phyloP scores from a whole-genome alignment of 2,113 vertebrate genomes.

The Lycocorax pyrrhopterus region DNA sequence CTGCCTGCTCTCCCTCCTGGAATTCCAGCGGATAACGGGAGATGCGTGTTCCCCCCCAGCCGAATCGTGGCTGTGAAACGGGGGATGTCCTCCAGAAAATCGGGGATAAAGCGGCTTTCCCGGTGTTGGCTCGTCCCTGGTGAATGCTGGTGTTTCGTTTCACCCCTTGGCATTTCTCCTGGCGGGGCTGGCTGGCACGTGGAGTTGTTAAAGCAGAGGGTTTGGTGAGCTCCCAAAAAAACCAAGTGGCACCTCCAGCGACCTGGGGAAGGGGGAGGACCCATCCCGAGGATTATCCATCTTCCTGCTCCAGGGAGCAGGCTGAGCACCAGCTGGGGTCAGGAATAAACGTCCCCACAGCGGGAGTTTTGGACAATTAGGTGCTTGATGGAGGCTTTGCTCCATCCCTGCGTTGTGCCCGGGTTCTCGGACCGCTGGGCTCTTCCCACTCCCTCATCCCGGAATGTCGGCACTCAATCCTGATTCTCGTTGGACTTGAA shows the following conservation, averaged over 20 bases:
- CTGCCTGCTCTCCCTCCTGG: background rate
- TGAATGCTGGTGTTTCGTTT: background rate
- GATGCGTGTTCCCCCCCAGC: accelerated
- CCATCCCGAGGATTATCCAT: constrained; percentile 19
- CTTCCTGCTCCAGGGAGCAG: constrained; percentile 51
- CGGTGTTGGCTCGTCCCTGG: background rate
- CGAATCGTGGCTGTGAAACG: accelerated
- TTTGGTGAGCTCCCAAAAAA: background rate
- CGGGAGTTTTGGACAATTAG: constrained; percentile 59
- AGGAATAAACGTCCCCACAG: constrained; percentile 47
- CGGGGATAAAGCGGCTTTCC: background rate
- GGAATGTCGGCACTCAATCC: accelerated
- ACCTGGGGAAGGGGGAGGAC: background rate
- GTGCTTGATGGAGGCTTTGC: constrained; percentile 56
- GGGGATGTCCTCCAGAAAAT: background rate
- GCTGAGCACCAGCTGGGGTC: constrained; percentile 61
- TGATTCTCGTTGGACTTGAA: background rate
- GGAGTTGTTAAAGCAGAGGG: background rate
- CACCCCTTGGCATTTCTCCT: background rate
- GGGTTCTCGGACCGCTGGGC: background rate
- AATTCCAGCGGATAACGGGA: background rate
- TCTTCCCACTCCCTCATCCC: background rate
- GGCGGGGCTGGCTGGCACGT: background rate
- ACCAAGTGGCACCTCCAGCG: background rate
- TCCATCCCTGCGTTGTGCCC: background rate